A percentile compares a stretch with the other conserved stretches of the same genome.
Evolutionary conservation across 1,140 invertebrate species (phyloP).

Genomic region (Drosophila orosa): DNA sequence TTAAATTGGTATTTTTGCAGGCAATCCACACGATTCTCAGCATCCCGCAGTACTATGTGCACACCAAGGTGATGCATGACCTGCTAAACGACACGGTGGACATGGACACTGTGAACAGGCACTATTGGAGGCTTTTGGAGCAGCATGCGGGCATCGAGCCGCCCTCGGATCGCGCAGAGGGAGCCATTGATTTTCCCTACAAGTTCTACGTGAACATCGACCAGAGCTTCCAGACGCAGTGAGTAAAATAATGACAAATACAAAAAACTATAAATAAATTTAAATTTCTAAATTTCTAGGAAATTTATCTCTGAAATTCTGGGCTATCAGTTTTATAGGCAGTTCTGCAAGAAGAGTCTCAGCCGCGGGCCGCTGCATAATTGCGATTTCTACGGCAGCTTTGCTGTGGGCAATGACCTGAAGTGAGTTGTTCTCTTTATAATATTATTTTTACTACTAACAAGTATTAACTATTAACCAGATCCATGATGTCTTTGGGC

Average conservation of each 20-base stretch:
- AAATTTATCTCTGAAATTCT: constrained; percentile 79
- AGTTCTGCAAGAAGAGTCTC: constrained; percentile 86
- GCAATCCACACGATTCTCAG: constrained; percentile 77
- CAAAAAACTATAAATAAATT: background rate
- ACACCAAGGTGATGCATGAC: constrained; percentile 80
- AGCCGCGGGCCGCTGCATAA: constrained; percentile 85
- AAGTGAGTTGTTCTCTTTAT: constrained; percentile 38
- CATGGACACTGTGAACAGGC: constrained; percentile 85
- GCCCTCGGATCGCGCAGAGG: constrained; percentile 85
- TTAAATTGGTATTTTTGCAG: constrained; percentile 14
- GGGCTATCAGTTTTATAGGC: constrained; percentile 86
- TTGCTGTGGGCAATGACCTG: constrained; percentile 84
- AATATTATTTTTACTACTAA: background rate
- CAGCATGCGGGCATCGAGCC: constrained; percentile 87
- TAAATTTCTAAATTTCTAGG: constrained; percentile 19
- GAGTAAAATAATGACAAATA: background rate
- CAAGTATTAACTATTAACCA: constrained; percentile 4
- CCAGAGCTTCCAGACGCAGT: constrained; percentile 76
- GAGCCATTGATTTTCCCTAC: constrained; percentile 87
- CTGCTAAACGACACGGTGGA: constrained; percentile 69
- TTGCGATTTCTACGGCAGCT: constrained; percentile 86
- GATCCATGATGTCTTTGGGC: constrained; percentile 86
- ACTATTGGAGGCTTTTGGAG: constrained; percentile 86
- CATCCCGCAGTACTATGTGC: constrained; percentile 75
- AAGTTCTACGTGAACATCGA: constrained; percentile 81